These are phyloP conservation scores for Desmophyllum pertusum DNA, from an alignment of 92 coral and sea anemone species.

Conservation along the genomic window DNA sequence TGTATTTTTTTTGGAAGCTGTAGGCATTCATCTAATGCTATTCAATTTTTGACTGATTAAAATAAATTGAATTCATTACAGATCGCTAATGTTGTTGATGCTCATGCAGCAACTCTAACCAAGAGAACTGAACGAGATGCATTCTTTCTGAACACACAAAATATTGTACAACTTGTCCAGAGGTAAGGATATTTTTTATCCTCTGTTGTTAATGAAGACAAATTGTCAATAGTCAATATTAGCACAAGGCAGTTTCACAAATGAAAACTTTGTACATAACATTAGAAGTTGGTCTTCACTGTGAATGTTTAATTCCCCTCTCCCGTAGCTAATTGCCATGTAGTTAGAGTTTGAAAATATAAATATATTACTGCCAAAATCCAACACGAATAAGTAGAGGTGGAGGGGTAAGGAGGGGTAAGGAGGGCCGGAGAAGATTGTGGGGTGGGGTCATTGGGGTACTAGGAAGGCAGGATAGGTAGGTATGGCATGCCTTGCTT, in stretches of 20 bases:
- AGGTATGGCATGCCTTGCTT: background rate
- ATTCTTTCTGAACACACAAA: conserved; percentile 94
- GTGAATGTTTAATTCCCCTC: too few relatives aligned
- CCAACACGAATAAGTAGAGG: background rate
- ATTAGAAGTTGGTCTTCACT: too few relatives aligned
- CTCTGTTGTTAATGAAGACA: background rate
- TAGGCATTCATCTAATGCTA: background rate
- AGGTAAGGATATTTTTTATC: conserved; percentile 56
- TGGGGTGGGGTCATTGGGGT: too few relatives aligned
- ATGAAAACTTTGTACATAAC: too few relatives aligned
- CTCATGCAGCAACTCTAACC: conserved; percentile 95
- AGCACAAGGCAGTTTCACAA: too few relatives aligned
- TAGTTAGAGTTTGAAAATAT: too few relatives aligned
- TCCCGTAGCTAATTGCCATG: too few relatives aligned
- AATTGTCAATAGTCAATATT: background rate
- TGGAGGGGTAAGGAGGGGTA: background rate
- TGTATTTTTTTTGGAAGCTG: background rate
- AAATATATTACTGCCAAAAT: too few relatives aligned
- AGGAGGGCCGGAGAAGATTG: too few relatives aligned
- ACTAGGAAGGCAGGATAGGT: background rate
- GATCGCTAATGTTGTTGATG: conserved; percentile 98
- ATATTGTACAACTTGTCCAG: conserved; percentile 96
- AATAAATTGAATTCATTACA: conserved; percentile 12
- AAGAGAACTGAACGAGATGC: conserved; percentile 93
- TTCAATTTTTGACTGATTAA: background rate